Base-by-base conservation (phyloP, 2,113 vertebrate species). In the Campylomormyrus numenius region DNA sequence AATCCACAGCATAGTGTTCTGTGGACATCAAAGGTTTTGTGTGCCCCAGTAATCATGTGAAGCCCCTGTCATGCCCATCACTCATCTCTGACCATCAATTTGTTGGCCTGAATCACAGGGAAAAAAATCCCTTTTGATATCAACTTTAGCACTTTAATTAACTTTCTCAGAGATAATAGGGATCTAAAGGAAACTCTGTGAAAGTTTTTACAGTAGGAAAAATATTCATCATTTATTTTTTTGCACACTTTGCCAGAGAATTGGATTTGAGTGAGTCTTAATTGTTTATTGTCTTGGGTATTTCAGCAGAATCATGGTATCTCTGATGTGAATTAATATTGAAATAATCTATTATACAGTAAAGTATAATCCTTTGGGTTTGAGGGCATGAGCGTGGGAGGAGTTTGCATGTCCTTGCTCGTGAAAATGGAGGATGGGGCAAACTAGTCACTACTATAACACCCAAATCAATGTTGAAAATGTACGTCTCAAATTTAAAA, bases 251-350 rank as follows among this genome's bases (percentile, higher is more conserved):
- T 94, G 93, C 95, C 90, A 91, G 93, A 93, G 90, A 96, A 96
- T 95, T 92, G 93, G 94, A 95, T 94, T 95, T 94, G 93, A 94
- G 94, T 91, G 88, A 87, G 90, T 93, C 93, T 93, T 94, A 94
- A 95, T 95, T 96, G 96, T 96, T 96, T 96, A 96, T 96, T 96
- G 96, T 96, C 95, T 93, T 87, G 93, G 92, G 93, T 93, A 92
- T 94, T 95, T 91, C 91, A 94, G 94, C 92, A 94, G 94, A 94
- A 94, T 94, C 87, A 46, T 92, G 93, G 91, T 91, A 93, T 93
- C 91, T 94, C 95, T 95, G 96, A 92, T 92, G 93, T 49, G 91
- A 93, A 93, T 94, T 92, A 94, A 95, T 95, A 95, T 92, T 94
- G 94, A 92, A 89, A 89, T 91, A 91, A 58, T 90, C 92, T 91